Conservation (phyloP, 1,140 invertebrate genomes). For the Anoplophora glabripennis region DNA sequence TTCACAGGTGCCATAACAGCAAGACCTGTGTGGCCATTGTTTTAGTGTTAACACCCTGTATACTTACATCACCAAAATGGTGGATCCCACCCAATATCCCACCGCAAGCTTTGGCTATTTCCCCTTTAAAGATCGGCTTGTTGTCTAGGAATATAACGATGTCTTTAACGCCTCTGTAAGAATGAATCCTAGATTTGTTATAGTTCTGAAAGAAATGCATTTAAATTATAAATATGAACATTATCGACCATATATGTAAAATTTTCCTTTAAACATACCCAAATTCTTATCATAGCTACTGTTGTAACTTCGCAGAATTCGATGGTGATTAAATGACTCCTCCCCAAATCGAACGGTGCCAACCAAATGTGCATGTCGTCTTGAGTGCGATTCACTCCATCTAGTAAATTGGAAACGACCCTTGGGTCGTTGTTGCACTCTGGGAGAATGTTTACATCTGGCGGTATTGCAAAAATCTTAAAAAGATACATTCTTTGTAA, state of each 20-base stretch:
- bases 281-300: conserved; percentile 72
- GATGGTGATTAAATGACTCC: conserved; percentile 60
- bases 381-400: conserved; percentile 69
- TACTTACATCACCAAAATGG: conserved; percentile 76
- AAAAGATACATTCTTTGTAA: not conserved
- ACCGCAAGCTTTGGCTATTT: conserved; percentile 74
- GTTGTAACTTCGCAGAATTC: conserved; percentile 57
- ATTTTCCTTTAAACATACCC: conserved; percentile 55
- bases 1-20: too few relatives aligned
- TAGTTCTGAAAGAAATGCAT: conserved; percentile 65
- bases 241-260: too few relatives aligned
- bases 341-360: conserved; percentile 58
- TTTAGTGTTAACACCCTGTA: conserved; percentile 3
- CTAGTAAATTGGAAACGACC: conserved; percentile 63
- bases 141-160: conserved; percentile 70
- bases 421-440: conserved; percentile 60
- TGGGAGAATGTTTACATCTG: conserved; percentile 60
- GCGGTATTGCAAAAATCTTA: conserved; percentile 58
- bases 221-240: conserved; percentile 4
- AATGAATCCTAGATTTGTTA: conserved; percentile 82
- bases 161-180: conserved; percentile 69
- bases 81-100: conserved; percentile 66
- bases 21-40: too few relatives aligned
- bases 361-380: conserved; percentile 78
- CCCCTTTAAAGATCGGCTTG: conserved; percentile 70